Conservation (phyloP, 35 echinoderm and acorn worm species). For the Acanthaster planci region DNA sequence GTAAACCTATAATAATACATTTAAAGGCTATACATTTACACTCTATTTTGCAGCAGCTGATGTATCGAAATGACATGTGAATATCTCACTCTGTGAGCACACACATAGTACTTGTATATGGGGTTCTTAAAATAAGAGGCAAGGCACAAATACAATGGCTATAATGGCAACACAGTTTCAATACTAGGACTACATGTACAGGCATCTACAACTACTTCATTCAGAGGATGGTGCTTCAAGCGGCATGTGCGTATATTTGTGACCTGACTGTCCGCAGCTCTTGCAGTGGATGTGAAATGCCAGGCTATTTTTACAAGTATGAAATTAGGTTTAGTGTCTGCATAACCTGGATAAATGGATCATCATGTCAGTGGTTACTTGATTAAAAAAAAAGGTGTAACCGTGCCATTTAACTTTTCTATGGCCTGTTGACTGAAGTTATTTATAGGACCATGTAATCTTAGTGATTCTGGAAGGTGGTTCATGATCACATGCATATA, state of each 20-base stretch:
- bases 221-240: too few relatives aligned
- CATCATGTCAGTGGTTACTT: conserved; percentile 7
- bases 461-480: conserved; percentile 18
- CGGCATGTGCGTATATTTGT: conserved; percentile 38
- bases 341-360: conserved; percentile 36
- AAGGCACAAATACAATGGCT: too few relatives aligned
- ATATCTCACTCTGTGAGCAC: too few relatives aligned
- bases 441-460: conserved; percentile 16
- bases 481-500: conserved; percentile 50
- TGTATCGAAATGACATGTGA: too few relatives aligned
- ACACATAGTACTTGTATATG: too few relatives aligned
- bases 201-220: too few relatives aligned
- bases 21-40: too few relatives aligned
- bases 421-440: conserved; percentile 36
- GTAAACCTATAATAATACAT: too few relatives aligned
- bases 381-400: conserved; percentile 30
- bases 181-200: too few relatives aligned
- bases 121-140: too few relatives aligned
- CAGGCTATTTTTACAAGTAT: conserved; percentile 3
- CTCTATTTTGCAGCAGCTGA: too few relatives aligned
- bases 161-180: too few relatives aligned
- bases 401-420: conserved; percentile 47
- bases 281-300: conserved; percentile 24
- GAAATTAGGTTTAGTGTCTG: conserved; percentile 39
- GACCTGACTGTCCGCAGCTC: conserved; percentile 14